Evolutionary conservation across 2,888 invertebrate species (phyloP).

Genomic region (Orthosia gracilis): DNA sequence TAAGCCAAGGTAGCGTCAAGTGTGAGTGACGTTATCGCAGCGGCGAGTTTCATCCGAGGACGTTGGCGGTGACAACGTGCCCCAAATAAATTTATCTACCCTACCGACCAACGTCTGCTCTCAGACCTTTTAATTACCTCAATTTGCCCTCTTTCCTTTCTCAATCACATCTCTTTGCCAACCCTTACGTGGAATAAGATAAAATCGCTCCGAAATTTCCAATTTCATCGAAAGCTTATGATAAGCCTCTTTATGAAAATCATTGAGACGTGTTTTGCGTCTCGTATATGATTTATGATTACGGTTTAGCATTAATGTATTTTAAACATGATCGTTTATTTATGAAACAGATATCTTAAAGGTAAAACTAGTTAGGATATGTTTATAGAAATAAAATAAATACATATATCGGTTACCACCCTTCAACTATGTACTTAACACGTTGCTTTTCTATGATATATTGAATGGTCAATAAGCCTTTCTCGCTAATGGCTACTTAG

Average conservation of each 20-base stretch:
- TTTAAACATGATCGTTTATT: constrained; percentile 27
- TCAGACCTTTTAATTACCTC: constrained; percentile 82
- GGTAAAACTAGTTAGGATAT: neutral
- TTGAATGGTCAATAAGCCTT: neutral
- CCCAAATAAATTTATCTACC: constrained; percentile 80
- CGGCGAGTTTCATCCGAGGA: constrained; percentile 74
- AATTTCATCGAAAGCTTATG: constrained; percentile 60
- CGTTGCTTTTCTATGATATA: neutral
- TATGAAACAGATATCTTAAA: constrained; percentile 11
- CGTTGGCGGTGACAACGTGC: constrained; percentile 69
- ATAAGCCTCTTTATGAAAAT: constrained; percentile 59
- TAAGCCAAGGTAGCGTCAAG: constrained; percentile 78
- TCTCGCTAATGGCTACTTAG: neutral
- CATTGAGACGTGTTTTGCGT: constrained; percentile 49
- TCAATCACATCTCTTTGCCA: constrained; percentile 52
- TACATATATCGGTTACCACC: no score
- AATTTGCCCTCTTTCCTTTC: constrained; percentile 69
- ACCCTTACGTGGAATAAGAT: constrained; percentile 49
- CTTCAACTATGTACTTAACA: neutral
- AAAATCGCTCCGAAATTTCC: constrained; percentile 56
- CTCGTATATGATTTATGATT: constrained; percentile 39
- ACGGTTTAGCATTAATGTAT: constrained; percentile 29
- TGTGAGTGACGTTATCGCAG: constrained; percentile 86
- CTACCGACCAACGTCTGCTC: constrained; percentile 75
- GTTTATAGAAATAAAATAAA: neutral